Evolutionary conservation across 2,113 vertebrate genomes (phyloP).

Genomic region (Lycaon pictus): DNA sequence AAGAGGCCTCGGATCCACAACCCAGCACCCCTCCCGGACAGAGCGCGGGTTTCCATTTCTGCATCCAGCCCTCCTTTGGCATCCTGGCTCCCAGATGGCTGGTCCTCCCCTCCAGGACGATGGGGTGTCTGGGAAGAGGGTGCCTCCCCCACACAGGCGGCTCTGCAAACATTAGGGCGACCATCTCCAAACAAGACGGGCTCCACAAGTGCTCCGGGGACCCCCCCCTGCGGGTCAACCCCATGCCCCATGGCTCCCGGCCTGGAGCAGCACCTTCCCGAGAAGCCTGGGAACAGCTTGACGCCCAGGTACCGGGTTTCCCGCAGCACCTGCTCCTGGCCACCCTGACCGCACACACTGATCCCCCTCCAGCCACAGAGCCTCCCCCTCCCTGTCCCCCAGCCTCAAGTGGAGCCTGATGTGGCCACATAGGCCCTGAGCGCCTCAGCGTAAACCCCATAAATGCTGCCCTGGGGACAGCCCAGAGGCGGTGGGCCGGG

Average conservation of each 20-base stretch:
- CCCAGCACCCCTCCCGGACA: slow-evolving; percentile 68
- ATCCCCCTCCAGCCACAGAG: not conserved
- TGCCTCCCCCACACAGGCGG: not conserved
- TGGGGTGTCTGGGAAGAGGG: slow-evolving; percentile 41
- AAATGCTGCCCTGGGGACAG: not conserved
- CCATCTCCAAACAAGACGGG: not conserved
- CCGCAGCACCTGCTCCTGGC: not conserved
- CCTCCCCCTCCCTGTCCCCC: not conserved
- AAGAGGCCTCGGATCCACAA: slow-evolving; percentile 66
- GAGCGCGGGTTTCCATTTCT: slow-evolving; percentile 74
- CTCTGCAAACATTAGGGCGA: not conserved
- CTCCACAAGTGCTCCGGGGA: not conserved
- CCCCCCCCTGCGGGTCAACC: not conserved
- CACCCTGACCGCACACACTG: not conserved
- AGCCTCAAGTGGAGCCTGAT: not conserved
- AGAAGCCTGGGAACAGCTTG: not conserved
- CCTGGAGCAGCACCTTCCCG: not conserved
- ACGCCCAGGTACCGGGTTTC: not conserved
- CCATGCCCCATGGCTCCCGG: not conserved
- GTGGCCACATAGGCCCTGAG: too few relatives aligned
- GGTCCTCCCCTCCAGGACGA: slow-evolving; percentile 55
- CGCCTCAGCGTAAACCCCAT: not conserved
- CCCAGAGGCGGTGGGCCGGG: not conserved
- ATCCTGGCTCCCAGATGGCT: slow-evolving; percentile 61
- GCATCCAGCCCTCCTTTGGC: slow-evolving; percentile 81